Conservation (phyloP, 2,797 vertebrate genomes). For the Pyrocephalus nanus region DNA sequence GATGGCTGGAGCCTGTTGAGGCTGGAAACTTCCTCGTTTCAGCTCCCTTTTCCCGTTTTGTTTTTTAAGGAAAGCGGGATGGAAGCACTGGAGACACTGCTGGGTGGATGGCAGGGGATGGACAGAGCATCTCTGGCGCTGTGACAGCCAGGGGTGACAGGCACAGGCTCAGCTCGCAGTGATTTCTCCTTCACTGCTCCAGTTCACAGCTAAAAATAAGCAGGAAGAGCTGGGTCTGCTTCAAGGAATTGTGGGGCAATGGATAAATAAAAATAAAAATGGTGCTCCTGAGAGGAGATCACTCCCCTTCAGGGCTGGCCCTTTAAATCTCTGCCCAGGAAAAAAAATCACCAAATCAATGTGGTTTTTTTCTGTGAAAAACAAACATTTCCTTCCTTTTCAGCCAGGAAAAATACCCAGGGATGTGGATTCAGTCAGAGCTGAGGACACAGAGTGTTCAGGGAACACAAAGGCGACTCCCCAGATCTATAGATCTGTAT, state of each 20-base stretch:
- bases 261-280: neutral
- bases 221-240: constrained; percentile 1
- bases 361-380: neutral
- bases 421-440: neutral
- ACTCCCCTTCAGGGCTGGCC: neutral
- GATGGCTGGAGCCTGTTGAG: neutral
- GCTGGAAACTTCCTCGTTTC: rapidly evolving
- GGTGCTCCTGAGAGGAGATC: neutral
- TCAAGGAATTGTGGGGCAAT: neutral
- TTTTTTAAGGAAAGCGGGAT: neutral
- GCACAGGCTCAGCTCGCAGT: neutral
- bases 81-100: rapidly evolving
- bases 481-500: too few species aligned
- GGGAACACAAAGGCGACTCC: neutral
- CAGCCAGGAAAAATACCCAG: neutral
- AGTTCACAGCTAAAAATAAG: constrained; percentile 29
- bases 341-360: neutral
- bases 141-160: neutral
- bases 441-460: neutral
- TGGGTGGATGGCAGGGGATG: neutral
- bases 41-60: too few species aligned
- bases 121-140: rapidly evolving
- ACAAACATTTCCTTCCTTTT: neutral
- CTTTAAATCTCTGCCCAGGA: neutral
- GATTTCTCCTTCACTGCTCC: neutral